phyloP scores from a whole-genome alignment of 2,113 vertebrate genomes.

The Grammomys surdaster region DNA sequence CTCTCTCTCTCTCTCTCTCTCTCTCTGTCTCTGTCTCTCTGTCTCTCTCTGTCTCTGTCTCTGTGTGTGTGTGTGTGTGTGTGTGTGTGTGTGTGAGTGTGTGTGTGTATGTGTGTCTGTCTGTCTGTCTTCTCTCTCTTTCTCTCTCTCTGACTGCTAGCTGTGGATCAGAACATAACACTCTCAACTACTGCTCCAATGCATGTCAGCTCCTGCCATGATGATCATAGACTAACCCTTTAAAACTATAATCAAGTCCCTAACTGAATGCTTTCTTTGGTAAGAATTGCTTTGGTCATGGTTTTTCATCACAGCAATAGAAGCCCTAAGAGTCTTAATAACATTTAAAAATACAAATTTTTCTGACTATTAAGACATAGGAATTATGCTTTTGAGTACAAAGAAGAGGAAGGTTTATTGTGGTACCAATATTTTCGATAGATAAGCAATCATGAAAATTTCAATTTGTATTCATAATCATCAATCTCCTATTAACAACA shows the following conservation, averaged over 20 bases:
- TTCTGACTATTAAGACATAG: neutral
- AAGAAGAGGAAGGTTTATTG: neutral
- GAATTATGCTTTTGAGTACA: neutral
- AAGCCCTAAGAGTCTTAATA: neutral
- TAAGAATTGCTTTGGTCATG: too few species aligned
- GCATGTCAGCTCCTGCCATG: neutral
- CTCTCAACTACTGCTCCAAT: neutral
- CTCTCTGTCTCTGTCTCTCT: too few species aligned
- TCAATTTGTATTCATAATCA: neutral
- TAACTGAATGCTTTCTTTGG: too few species aligned
- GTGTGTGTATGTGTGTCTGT: too few species aligned
- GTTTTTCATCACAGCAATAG: too few species aligned
- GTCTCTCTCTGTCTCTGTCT: too few species aligned
- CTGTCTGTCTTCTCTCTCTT: too few species aligned
- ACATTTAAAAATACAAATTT: too few species aligned
- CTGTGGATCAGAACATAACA: neutral
- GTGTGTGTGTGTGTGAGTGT: too few species aligned
- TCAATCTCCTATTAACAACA: neutral
- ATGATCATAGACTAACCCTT: neutral
- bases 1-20: too few species aligned
- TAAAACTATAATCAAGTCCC: neutral
- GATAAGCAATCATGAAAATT: neutral
- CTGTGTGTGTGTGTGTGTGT: too few species aligned
- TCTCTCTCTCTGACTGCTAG: neutral
- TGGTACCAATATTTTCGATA: neutral